Conservation (phyloP, 2,797 vertebrate species). For the Paramormyrops hopkinsi region DNA sequence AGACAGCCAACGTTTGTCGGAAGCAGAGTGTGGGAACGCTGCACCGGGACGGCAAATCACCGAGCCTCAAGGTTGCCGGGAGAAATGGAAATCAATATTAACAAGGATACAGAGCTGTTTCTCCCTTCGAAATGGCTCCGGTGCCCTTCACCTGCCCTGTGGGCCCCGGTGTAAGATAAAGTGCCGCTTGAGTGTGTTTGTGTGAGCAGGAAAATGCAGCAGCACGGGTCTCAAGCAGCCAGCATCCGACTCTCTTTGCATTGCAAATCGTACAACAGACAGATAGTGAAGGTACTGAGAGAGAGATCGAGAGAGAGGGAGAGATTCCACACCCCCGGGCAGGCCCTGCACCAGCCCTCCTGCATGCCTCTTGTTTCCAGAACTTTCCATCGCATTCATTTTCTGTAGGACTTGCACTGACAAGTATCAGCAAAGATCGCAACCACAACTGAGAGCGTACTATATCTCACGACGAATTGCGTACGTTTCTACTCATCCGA, state of each 20-base stretch:
- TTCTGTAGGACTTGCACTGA: neutral
- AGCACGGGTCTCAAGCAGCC: neutral
- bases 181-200: neutral
- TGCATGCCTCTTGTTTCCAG: neutral
- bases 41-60: neutral
- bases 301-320: neutral
- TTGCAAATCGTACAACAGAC: neutral
- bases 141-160: neutral
- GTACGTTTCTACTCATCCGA: neutral
- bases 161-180: neutral
- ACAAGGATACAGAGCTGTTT: neutral
- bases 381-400: neutral
- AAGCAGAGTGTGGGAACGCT: neutral
- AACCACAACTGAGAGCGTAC: too few species aligned
- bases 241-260: neutral
- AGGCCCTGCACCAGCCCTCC: neutral
- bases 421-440: neutral
- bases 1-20: neutral
- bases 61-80: neutral
- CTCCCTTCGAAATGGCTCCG: neutral
- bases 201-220: neutral
- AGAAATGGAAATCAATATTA: constrained; percentile 2
- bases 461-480: neutral
- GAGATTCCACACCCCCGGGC: neutral
- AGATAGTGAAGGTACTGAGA: neutral